Percentiles rank a stretch among this genome's conserved stretches.
Evolutionary conservation across 1,140 invertebrate species (phyloP).

Genomic region (Wasmannia auropunctata): DNA sequence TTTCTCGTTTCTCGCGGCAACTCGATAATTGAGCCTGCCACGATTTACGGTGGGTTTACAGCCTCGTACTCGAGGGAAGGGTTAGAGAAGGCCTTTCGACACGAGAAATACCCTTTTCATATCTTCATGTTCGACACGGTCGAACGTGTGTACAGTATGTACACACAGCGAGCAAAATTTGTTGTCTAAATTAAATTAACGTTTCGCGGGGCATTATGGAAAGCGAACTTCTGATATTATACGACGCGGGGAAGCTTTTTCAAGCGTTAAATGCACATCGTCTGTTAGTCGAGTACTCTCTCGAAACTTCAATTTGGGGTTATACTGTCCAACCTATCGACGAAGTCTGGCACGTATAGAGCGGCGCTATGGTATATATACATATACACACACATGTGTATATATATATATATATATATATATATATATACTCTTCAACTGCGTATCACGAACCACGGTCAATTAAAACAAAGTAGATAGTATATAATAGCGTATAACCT

Average conservation of each 20-base stretch:
- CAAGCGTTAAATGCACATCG: neutral
- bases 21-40: conserved; percentile 16
- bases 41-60: conserved; percentile 14
- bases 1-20: conserved; percentile 2
- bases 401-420: too few species aligned
- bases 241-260: neutral
- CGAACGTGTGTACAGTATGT: too few species aligned
- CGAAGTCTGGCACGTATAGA: neutral
- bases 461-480: conserved; percentile 51
- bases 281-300: neutral
- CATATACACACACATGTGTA: too few species aligned
- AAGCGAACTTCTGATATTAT: neutral
- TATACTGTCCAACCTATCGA: conserved; percentile 11
- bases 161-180: neutral
- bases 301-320: conserved; percentile 36
- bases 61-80: neutral
- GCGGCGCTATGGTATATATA: neutral
- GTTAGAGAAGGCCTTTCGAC: too few species aligned
- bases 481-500: conserved; percentile 23
- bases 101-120: neutral
- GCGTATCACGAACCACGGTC: conserved; percentile 39
- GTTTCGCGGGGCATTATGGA: neutral
- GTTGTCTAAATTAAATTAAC: conserved; percentile 1
- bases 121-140: neutral
- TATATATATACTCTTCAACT: conserved; percentile 27